Base-by-base conservation (phyloP, 2,888 invertebrate species). In the Phortica magna region DNA sequence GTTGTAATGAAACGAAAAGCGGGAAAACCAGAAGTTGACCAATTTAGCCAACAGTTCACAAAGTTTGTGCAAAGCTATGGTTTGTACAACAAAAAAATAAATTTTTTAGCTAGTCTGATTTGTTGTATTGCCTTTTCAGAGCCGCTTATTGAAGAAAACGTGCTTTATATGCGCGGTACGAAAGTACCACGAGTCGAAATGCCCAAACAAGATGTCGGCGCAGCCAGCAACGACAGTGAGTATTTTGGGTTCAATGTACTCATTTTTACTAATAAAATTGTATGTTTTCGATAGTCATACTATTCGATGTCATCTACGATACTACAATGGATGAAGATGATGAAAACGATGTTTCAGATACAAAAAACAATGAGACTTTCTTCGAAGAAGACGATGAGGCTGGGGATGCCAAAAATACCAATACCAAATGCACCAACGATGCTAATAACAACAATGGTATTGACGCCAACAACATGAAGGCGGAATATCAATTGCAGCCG, bases 261-360 rank as follows among this genome's bases (percentile, higher is more conserved):
- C 9, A 48, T 12, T 48, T 4, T 4, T 1, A 31, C 31, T 31
- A 48, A 9, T 48, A 12, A 2, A n/a, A 2, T 59, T 9, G 22
- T 61, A 22, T 61, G 7, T 61, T 10, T 3, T 0, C 43, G 65
- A 2, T 64, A 85, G 85, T 86, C 7, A 86, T 86, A n/a, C 61
- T 86, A 19, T 86, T 88, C 17, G 85, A 86, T 70, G 88, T 86
- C 0, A 85, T 88, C 67, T 88, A 88, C 53, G 85, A 86, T 17
- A 88, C 83, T 74, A 85, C 85, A 73, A 79, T 83, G 71, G 87
- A 86, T 67, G 83, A 87, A 70, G 85, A 86, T 72, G 88, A 87
- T 53, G 85, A 86, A 41, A 86, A 86, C 55, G 88, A 86, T 78
- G 88, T 88, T 1, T 86, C 85, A 1, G 85, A 86, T 82, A 85